Evolutionary conservation across 2,113 vertebrate species (phyloP), one percentile per base, ranked within the genome.

Genomic region (Lepus europaeus): DNA sequence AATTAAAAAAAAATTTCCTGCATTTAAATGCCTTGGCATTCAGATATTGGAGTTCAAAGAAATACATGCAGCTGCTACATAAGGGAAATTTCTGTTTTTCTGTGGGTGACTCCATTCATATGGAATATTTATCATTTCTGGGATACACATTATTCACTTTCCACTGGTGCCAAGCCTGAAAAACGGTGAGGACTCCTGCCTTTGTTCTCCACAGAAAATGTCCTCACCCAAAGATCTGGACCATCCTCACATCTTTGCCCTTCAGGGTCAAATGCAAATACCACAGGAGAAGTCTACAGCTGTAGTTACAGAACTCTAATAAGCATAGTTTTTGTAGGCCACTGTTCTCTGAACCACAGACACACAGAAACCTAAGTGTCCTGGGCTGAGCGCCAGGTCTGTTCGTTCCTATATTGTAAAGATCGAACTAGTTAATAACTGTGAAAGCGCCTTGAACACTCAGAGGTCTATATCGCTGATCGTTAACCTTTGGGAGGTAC

Each of bases 401-500:
- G 14, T 27, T 86, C 45, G 14, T 27, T 86, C 45, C 93, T 27
- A 2, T 76, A 76, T 36, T 84, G 27, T 63, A 89, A 96, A 74
- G 81, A 86, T 68, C 29, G 85, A 93, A 91, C 87, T 76, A 89
- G 70, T 64, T 95, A 91, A 70, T 68, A 82, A 89, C 53, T 49
- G 25, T 56, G 61, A 74, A 90, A 89, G 31, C 53, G 39, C 56
- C 51, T 79, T 14, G 64, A 84, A 89, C 16, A n/a, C 64, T 51
- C 61, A 59, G 83, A 91, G 79, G 59, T 91, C 53, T 95, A 8
- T 14, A 56, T 49, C 83, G 86, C 51, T 89, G 78, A 76, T 39
- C 53, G 29, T 87, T 74, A 89, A 94, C 33, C 22, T 79, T 53
- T 27, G 33, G 27, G 61, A 9, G 36, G 31, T 16, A 59, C 6